Evolutionary conservation across 2,888 invertebrate genomes (phyloP).

Genomic region (Drosophila paranaensis): DNA sequence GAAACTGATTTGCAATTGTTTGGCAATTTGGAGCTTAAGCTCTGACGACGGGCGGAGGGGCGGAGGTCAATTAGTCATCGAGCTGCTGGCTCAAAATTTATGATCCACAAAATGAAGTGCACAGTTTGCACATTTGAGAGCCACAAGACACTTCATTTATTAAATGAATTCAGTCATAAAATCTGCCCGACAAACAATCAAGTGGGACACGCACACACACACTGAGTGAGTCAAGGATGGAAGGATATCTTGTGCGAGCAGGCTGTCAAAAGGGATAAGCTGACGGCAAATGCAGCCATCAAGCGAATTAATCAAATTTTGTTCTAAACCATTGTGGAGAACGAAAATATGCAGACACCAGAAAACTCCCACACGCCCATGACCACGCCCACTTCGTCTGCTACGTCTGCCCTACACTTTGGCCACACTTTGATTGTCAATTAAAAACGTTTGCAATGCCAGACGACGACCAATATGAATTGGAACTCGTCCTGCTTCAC

Average conservation of each 20-base stretch:
- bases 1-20: constrained; percentile 5
- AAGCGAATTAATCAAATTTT: constrained; percentile 68
- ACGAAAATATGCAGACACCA: constrained; percentile 6
- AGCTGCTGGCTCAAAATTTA: constrained; percentile 26
- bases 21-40: constrained; percentile 3
- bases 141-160: constrained; percentile 68
- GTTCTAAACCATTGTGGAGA: constrained; percentile 35
- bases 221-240: constrained; percentile 2
- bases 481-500: not conserved
- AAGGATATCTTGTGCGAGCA: constrained; percentile 30
- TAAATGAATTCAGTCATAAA: constrained; percentile 54
- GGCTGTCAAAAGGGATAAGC: constrained; percentile 60
- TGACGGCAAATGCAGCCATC: constrained; percentile 65
- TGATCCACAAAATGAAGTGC: constrained; percentile 42
- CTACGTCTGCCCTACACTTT: not conserved
- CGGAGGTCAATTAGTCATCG: constrained; percentile 27
- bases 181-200: constrained; percentile 39
- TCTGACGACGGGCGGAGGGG: too few species aligned
- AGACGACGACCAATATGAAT: constrained; percentile 59
- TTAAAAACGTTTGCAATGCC: constrained; percentile 61
- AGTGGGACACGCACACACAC: constrained; percentile 15
- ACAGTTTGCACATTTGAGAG: constrained; percentile 43
- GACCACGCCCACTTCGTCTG: not conserved
- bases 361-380: not conserved
- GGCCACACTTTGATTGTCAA: constrained; percentile 66